phyloP scores from a whole-genome alignment of 2,888 invertebrate species.

The Cetonia aurata region DNA sequence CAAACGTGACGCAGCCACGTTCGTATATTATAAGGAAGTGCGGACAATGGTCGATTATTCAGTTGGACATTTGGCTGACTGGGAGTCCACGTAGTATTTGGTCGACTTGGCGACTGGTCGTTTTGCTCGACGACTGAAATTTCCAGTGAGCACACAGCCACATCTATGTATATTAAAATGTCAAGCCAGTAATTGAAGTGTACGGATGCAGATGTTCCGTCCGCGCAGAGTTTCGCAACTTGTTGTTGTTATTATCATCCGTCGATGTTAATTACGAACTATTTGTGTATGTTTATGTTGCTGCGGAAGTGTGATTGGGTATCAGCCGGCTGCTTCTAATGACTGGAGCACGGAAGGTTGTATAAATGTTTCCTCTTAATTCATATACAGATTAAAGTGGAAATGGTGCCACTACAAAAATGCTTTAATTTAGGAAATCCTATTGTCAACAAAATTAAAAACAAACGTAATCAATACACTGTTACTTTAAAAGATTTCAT shows the following conservation, averaged over 20 bases:
- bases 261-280: constrained; percentile 41
- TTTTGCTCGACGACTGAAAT: constrained; percentile 35
- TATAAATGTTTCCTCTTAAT: neutral
- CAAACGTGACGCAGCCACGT: constrained; percentile 21
- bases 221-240: constrained; percentile 39
- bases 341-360: neutral
- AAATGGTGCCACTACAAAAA: too few relatives aligned
- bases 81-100: constrained; percentile 11
- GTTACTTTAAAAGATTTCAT: too few relatives aligned
- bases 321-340: neutral
- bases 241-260: constrained; percentile 26
- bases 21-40: constrained; percentile 38
- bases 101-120: neutral
- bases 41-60: constrained; percentile 33
- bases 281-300: constrained; percentile 20
- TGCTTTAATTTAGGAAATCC: too few relatives aligned
- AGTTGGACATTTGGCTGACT: constrained; percentile 38
- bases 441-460: too few relatives aligned
- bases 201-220: constrained; percentile 46
- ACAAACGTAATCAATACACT: too few relatives aligned
- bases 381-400: too few relatives aligned
- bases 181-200: constrained; percentile 44
- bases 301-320: neutral
- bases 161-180: constrained; percentile 42
- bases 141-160: constrained; percentile 10